Evolutionary conservation across 2,113 vertebrate genomes (phyloP), one percentile per base, ranked within the genome.

Genomic region (Cebidichthys violaceus): DNA sequence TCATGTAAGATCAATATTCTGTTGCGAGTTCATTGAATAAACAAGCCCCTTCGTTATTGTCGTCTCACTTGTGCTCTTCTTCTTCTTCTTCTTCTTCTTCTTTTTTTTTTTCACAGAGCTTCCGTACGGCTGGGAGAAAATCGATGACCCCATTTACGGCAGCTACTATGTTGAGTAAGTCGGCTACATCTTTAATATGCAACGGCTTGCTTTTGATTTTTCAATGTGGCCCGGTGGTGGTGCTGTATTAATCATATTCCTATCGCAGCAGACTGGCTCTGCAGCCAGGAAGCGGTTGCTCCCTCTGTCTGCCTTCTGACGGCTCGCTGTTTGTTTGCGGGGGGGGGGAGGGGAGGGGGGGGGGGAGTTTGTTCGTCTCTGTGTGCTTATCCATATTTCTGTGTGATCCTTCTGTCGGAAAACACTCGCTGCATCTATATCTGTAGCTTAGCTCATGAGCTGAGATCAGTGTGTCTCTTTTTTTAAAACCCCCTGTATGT

Each of bases 41-140:
- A 90, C 62, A 85, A 71, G 91, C 75, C 90, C 90, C 74, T 94
- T 95, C 94, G 87, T 96, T 96, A 70, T 55, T 31, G 94, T 73
- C 47, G 64, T 77, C 75, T 79, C 52, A 22, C 52, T 77, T 47
- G 35, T 77, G 9, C 14, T 77, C 7, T 60, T 65, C 6, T 20
- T 50, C 13, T 22, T 14, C 39, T 81, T 14, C 39, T 81, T 77
- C 7, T 60, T 65, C 6, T 20, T 50, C 13, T 22, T 14, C 39
- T 81, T n/a, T 24, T 14, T 43, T 71, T 24, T 75, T 96, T 35
- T 81, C 95, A 86, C 97, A 99, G 98, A 99, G 93, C 97, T 99
- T 96, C 98, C 98, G 55, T 99, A 99, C 94, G 98, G 98, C 96
- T 99, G 98, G 98, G 98, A 99, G 96, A 99, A 99, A 97, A 99